A percentile compares a stretch with the other conserved stretches of the same genome.
Evolutionary conservation across 2,888 invertebrate genomes (phyloP).

Genomic region (Acrocera orbiculus): DNA sequence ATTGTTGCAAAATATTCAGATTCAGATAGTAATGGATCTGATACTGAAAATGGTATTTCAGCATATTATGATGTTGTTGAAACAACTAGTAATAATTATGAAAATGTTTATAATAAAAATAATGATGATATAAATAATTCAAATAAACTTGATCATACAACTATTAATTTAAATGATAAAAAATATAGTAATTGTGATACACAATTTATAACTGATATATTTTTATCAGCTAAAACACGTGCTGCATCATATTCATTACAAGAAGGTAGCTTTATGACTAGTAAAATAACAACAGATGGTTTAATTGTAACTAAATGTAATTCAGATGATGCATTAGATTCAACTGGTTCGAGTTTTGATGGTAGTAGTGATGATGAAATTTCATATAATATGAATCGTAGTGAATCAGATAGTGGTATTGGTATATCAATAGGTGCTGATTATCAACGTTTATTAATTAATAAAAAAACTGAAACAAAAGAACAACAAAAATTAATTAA

Average conservation of each 20-base stretch:
- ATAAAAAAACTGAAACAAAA: constrained; percentile 13
- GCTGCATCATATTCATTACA: constrained; percentile 29
- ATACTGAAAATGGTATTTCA: constrained; percentile 34
- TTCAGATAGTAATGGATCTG: constrained; percentile 41
- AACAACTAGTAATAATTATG: constrained; percentile 21
- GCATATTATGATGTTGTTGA: constrained; percentile 32
- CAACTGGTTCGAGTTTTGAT: constrained; percentile 30
- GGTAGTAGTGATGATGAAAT: constrained; percentile 31
- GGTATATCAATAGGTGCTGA: constrained; percentile 30
- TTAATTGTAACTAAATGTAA: constrained; percentile 30
- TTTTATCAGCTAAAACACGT: constrained; percentile 27
- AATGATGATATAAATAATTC: not conserved
- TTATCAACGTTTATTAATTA: constrained; percentile 15
- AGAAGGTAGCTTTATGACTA: constrained; percentile 31
- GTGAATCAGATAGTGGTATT: constrained; percentile 31
- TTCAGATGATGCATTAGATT: constrained; percentile 29
- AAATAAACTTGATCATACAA: not conserved
- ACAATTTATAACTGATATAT: constrained; percentile 30
- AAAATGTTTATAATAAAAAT: constrained; percentile 17
- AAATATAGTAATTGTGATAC: constrained; percentile 22
- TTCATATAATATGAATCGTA: constrained; percentile 30
- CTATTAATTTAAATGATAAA: constrained; percentile 6
- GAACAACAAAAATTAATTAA: constrained; percentile 16
- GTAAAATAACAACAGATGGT: constrained; percentile 31
- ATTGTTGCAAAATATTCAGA: constrained; percentile 40